Evolutionary conservation across 2,113 vertebrate species (phyloP).

Genomic region (Ahaetulla prasina): DNA sequence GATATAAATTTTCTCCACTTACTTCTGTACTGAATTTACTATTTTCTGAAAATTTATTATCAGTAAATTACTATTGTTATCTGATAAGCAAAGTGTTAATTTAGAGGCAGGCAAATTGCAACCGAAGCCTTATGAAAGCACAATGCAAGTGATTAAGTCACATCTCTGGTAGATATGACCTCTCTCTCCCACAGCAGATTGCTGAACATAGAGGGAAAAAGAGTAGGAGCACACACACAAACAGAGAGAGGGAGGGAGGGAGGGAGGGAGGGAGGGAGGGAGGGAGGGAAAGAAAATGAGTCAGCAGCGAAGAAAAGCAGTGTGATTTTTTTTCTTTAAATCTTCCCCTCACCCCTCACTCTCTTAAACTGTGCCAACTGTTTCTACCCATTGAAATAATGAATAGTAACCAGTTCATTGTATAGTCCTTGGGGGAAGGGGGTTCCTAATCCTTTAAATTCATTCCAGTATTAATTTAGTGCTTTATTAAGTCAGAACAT

Average conservation of each 20-base stretch:
- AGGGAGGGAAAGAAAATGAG: too few relatives aligned
- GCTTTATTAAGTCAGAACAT: background rate
- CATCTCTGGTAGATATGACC: background rate
- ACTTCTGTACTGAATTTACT: background rate
- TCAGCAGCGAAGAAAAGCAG: background rate
- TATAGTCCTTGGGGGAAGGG: background rate
- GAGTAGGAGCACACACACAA: background rate
- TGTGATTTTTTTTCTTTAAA: background rate
- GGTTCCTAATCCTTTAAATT: background rate
- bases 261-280: background rate
- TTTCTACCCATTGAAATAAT: background rate
- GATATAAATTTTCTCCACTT: background rate
- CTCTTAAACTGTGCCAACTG: background rate
- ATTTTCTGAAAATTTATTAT: background rate
- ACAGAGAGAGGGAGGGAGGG: too few relatives aligned
- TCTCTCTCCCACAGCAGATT: background rate
- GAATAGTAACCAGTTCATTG: background rate
- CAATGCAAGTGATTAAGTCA: background rate
- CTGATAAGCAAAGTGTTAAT: background rate
- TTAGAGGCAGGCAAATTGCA: background rate
- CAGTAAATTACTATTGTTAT: background rate
- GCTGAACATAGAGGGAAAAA: background rate
- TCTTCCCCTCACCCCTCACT: background rate
- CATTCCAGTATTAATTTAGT: background rate
- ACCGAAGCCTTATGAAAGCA: background rate